These are phyloP conservation scores for Deladenus siricidicola DNA, from an alignment of 2,888 invertebrate genomes.

Conservation along the genomic window DNA sequence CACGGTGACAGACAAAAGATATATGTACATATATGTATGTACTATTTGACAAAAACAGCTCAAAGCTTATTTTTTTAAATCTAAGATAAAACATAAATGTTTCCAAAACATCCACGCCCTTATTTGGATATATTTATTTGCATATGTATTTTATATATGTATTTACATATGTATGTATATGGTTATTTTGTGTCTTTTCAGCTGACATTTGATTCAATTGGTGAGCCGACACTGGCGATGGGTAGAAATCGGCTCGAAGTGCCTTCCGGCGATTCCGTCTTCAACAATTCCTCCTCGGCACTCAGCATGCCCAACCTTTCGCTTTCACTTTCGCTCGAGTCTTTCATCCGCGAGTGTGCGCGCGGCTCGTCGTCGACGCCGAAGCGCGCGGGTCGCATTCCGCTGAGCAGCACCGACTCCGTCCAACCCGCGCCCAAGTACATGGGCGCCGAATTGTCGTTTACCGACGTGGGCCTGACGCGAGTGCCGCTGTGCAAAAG, in stretches of 20 bases:
- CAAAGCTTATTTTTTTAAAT: too few species aligned
- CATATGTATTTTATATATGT: too few species aligned
- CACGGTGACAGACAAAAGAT: too few species aligned
- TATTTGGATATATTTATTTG: too few species aligned
- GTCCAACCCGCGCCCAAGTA: constrained; percentile 2
- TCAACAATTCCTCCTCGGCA: constrained; percentile 2
- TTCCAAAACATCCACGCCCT: too few species aligned
- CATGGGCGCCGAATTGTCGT: not conserved
- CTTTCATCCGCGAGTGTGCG: constrained; percentile 10
- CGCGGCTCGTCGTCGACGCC: constrained; percentile 3
- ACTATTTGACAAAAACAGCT: too few species aligned
- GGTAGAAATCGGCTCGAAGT: constrained; percentile 3
- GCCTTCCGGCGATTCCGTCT: not conserved
- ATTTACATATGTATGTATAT: not conserved
- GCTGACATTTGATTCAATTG: constrained; percentile 5
- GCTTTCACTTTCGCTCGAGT: constrained; percentile 6
- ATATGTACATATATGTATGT: too few species aligned
- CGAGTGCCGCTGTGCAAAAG: constrained; percentile 3
- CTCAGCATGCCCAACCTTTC: constrained; percentile 8
- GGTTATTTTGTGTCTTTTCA: not conserved
- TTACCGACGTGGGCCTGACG: constrained; percentile 4
- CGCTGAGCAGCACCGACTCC: constrained; percentile 5
- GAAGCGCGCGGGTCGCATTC: not conserved
- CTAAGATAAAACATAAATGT: too few species aligned
- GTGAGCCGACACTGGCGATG: not conserved